These are phyloP conservation scores for Drosophila eohydei DNA, from an alignment of 2,888 invertebrate species.

Conservation along the genomic window DNA sequence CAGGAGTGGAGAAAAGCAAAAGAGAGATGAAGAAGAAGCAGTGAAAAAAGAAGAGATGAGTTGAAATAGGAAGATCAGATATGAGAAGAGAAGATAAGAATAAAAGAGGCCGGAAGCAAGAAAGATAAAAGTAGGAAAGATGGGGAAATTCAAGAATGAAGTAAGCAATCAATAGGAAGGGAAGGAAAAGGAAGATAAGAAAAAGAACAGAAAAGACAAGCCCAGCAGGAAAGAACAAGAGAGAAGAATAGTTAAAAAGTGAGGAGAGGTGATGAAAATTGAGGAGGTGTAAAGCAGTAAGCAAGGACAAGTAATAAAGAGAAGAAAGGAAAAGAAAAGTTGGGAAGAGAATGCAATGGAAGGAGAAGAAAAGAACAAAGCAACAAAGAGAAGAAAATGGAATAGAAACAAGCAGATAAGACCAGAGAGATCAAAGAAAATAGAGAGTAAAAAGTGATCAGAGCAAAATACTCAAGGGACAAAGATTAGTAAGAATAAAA, in stretches of 20 bases:
- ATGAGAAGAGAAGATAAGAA: not conserved
- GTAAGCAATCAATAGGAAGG: not conserved
- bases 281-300: too few species aligned
- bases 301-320: not conserved
- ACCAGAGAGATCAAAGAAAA: not conserved
- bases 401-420: not conserved
- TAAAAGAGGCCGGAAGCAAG: not conserved
- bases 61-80: not conserved
- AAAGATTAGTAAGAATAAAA: not conserved
- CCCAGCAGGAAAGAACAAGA: not conserved
- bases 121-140: too few species aligned
- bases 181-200: not conserved
- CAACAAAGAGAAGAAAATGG: not conserved
- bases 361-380: not conserved
- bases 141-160: too few species aligned
- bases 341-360: not conserved
- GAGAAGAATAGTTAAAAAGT: too few species aligned
- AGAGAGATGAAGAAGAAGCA: not conserved
- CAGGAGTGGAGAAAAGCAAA: not conserved
- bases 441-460: not conserved
- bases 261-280: not conserved
- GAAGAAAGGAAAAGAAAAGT: not conserved
- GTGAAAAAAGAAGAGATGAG: not conserved
- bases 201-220: not conserved
- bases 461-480: too few species aligned